phyloP scores from a whole-genome alignment of 1,140 invertebrate genomes.

The Drosophila auraria region DNA sequence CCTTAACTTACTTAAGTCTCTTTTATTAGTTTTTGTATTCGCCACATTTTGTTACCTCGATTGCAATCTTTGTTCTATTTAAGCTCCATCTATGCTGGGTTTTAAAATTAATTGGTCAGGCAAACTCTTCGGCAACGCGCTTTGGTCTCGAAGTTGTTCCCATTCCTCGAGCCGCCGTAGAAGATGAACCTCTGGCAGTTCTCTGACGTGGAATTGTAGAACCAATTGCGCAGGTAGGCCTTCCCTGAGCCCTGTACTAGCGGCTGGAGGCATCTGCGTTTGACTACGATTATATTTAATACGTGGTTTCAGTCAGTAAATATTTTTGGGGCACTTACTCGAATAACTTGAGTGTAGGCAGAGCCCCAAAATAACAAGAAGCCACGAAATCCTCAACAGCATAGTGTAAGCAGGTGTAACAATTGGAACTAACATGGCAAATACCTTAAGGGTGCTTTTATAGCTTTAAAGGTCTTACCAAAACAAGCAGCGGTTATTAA shows the following conservation, averaged over 20 bases:
- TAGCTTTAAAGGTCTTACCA: not conserved
- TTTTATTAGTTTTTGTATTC: slow-evolving; percentile 36
- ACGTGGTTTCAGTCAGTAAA: not conserved
- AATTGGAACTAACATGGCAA: slow-evolving; percentile 5
- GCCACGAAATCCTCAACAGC: slow-evolving; percentile 4
- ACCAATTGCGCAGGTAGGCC: slow-evolving; percentile 24
- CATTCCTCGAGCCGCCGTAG: slow-evolving; percentile 18
- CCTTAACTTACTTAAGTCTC: slow-evolving; percentile 29
- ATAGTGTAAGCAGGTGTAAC: not conserved
- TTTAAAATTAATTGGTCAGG: not conserved
- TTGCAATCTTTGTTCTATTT: slow-evolving; percentile 25
- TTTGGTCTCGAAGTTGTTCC: slow-evolving; percentile 31
- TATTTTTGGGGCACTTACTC: slow-evolving; percentile 1
- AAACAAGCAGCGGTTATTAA: not conserved
- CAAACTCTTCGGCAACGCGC: slow-evolving; percentile 20
- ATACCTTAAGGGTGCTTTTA: slow-evolving; percentile 10
- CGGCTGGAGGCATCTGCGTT: slow-evolving; percentile 9
- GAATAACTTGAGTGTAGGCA: not conserved
- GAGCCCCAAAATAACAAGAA: slow-evolving; percentile 6
- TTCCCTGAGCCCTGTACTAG: slow-evolving; percentile 7
- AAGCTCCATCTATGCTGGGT: slow-evolving; percentile 1
- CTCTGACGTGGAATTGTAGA: slow-evolving; percentile 29
- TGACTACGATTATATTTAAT: not conserved
- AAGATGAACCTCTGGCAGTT: slow-evolving; percentile 32
- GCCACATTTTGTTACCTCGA: slow-evolving; percentile 4